These are phyloP conservation scores for Nettapus auritus DNA, from an alignment of 2,113 vertebrate species.

Conservation along the genomic window DNA sequence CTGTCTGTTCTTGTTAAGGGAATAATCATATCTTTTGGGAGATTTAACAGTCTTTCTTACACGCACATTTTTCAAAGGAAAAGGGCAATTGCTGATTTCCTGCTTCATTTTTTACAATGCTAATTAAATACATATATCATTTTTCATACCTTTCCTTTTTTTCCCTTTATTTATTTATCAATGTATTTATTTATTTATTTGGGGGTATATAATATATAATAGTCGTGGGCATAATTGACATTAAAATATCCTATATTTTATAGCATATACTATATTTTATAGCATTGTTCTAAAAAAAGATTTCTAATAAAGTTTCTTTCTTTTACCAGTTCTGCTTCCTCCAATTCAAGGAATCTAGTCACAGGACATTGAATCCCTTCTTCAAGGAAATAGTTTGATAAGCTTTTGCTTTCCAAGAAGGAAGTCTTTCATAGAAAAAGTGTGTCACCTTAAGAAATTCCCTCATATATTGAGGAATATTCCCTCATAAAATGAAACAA, in stretches of 20 bases:
- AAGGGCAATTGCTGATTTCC: neutral
- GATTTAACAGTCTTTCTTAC: neutral
- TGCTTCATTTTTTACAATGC: neutral
- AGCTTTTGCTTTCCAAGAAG: neutral
- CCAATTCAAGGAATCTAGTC: neutral
- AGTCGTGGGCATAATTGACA: neutral
- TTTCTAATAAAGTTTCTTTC: neutral
- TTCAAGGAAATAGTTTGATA: neutral
- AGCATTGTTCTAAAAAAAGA: neutral
- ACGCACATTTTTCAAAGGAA: neutral
- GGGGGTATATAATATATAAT: too few relatives aligned
- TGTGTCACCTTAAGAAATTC: neutral
- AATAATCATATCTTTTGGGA: neutral
- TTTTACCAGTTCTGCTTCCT: neutral
- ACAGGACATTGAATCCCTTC: neutral
- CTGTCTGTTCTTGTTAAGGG: neutral
- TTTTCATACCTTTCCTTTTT: neutral
- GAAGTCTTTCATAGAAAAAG: neutral
- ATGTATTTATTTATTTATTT: neutral
- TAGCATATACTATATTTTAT: neutral
- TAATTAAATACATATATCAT: neutral
- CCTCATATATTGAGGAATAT: neutral
- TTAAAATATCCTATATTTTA: neutral
- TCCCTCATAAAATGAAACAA: neutral
- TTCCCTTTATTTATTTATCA: neutral